Percentiles rank a stretch among this genome's conserved stretches.
phyloP scores from a whole-genome alignment of 1,140 invertebrate genomes.

The Cyclina sinensis region DNA sequence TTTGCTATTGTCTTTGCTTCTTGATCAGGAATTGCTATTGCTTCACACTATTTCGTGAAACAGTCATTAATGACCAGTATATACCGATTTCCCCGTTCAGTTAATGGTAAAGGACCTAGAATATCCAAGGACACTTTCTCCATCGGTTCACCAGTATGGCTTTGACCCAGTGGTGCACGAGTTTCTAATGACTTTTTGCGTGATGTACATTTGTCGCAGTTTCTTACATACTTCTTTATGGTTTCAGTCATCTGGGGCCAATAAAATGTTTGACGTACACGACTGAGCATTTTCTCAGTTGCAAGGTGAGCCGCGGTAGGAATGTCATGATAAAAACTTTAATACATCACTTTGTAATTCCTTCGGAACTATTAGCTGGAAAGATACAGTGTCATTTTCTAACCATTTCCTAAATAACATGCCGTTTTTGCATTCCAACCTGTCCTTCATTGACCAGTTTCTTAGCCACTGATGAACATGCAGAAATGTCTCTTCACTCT shows the following conservation, averaged over 20 bases:
- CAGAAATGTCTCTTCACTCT: too few relatives aligned
- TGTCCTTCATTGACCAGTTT: too few relatives aligned
- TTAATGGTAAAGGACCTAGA: slow-evolving; percentile 36
- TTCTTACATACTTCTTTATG: slow-evolving; percentile 40
- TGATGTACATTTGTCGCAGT: slow-evolving; percentile 22
- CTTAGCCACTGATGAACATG: too few relatives aligned
- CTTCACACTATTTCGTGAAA: slow-evolving; percentile 44
- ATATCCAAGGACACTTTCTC: slow-evolving; percentile 12
- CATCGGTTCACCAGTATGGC: not conserved
- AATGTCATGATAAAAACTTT: slow-evolving; percentile 58
- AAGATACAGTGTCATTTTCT: not conserved
- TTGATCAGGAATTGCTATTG: not conserved
- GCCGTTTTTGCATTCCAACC: too few relatives aligned
- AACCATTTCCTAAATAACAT: too few relatives aligned
- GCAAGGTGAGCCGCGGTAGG: slow-evolving; percentile 58
- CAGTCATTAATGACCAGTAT: slow-evolving; percentile 25
- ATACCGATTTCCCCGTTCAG: slow-evolving; percentile 32
- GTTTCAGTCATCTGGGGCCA: slow-evolving; percentile 58
- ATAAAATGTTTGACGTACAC: slow-evolving; percentile 34
- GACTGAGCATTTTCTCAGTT: slow-evolving; percentile 28
- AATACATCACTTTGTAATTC: not conserved
- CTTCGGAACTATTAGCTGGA: slow-evolving; percentile 59
- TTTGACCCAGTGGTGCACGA: not conserved
- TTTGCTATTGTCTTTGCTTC: slow-evolving; percentile 26
- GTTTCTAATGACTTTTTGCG: not conserved